Evolutionary conservation across 2,113 vertebrate species (phyloP), one percentile per base, ranked within the genome.

Genomic region (Lota lota): DNA sequence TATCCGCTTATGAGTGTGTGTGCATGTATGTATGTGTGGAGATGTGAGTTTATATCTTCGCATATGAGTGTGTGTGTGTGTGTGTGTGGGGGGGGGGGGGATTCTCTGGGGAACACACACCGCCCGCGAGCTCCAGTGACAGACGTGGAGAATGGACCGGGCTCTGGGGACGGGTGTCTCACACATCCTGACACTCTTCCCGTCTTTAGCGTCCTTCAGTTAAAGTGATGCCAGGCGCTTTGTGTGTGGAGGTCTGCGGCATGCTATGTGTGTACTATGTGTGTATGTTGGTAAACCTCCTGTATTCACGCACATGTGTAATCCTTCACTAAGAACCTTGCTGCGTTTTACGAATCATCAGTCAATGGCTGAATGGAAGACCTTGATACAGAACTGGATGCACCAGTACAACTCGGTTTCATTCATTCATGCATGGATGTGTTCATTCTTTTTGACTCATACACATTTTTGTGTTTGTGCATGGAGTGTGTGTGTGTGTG

Each of bases 111-210:
- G 81, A 80, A 66, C 63, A 78, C 73, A 47, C 64, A 73, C 24
- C 24, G 79, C 63, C 75, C 76, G 76, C 73, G 66, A 81, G 70
- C 79, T 85, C 76, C 69, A 62, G 73, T 79, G 75, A 81, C 81
- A 81, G 80, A 79, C 76, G 65, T 58, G 69, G 73, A 79, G 79
- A 79, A 74, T 70, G 73, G 76, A 79, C 75, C 40, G 40, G 51
- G 68, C 88, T 88, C 87, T 63, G 73, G 87, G 83, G 87, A 87
- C 78, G 57, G 24, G 56, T 76, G 82, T 88, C 86, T 89, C 85
- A 74, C 80, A 80, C 85, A 79, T 84, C 75, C 59, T 86, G 86
- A 86, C 79, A 88, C 82, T 78, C 80, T 87, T 84, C 67, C 68
- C 82, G 76, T 77, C 69, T 78, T 77, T 75, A 77, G 73, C 78